Base-by-base conservation (phyloP, 2,113 vertebrate species). In the Ophiodon elongatus region DNA sequence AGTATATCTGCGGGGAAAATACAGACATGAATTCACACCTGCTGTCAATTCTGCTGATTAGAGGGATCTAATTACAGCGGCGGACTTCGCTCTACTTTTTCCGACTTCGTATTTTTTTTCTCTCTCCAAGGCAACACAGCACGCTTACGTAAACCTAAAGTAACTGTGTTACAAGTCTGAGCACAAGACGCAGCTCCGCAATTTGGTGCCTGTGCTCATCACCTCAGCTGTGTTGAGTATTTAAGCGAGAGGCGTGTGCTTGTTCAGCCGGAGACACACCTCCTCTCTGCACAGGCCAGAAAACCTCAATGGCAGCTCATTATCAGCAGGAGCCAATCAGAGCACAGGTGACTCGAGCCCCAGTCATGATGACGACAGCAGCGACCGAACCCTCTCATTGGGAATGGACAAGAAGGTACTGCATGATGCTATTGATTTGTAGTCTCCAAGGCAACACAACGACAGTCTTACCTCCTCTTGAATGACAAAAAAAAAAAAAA, bases 11-110 rank as follows among this genome's bases (percentile, higher is more conserved):
- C 63, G 89, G 85, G 63, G 91, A 76, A 85, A 91, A 91, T 79
- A 93, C 92, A 95, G 95, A 94, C 94, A 95, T 95, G 88, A 94
- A 95, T 92, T 93, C 92, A 85, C 94, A 93, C 89, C 92, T 94
- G 92, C 90, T 78, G 89, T 62, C 73, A 79, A 45, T 82, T 84
- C 86, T 76, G 85, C 35, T 87, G 84, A 85, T 75, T 29, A 71
- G n/a, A 52, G 6, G 73, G 89, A 88, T 47, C 35, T 74, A 66
- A 47, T 54, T 29, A 57, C 57, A 59, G 47, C 45, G 35, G 9
- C 67, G 31, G 50, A 79, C 73, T 69, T 86, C 19, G 17, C 65
- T 70, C 57, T 64, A 60, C 67, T 82, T 60, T 64, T 0, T 64
- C 8, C 29, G 54, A 15, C 0, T 52, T 23, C 29, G 6, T 57